Percentiles rank a stretch among this genome's conserved stretches.
These are phyloP conservation scores for Emydocephalus ijimae DNA, from an alignment of 2,113 vertebrate genomes.

Conservation along the genomic window DNA sequence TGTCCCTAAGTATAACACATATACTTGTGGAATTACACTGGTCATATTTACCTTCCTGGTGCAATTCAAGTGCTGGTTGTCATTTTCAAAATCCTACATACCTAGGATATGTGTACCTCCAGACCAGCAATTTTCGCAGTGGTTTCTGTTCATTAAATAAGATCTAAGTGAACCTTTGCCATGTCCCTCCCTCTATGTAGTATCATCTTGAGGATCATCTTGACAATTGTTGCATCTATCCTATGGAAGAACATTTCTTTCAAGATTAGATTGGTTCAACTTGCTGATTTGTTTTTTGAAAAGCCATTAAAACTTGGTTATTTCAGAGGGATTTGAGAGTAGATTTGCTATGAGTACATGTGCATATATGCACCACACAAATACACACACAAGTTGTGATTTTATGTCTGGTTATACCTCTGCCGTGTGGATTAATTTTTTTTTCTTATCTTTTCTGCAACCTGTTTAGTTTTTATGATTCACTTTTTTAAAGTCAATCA, in stretches of 20 bases:
- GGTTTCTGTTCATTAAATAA: not conserved
- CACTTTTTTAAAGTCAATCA: not conserved
- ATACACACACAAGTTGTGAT: not conserved
- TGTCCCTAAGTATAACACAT: not conserved
- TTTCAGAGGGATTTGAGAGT: not conserved
- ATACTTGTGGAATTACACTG: not conserved
- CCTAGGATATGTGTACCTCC: not conserved
- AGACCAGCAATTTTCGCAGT: not conserved
- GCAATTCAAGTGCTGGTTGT: not conserved
- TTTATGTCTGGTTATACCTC: not conserved
- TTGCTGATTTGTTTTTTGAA: not conserved
- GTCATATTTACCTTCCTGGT: not conserved
- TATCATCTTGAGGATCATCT: not conserved
- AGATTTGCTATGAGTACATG: not conserved
- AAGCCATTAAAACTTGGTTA: not conserved
- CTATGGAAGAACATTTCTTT: not conserved
- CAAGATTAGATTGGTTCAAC: not conserved
- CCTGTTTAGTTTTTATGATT: not conserved
- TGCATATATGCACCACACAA: not conserved
- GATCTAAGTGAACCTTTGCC: not conserved
- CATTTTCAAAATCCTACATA: not conserved
- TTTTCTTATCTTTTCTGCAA: not conserved
- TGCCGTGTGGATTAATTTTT: not conserved
- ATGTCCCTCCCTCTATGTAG: not conserved
- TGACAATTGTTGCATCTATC: not conserved